phyloP scores from a whole-genome alignment of 2,888 invertebrate species.

The Sicus ferrugineus region DNA sequence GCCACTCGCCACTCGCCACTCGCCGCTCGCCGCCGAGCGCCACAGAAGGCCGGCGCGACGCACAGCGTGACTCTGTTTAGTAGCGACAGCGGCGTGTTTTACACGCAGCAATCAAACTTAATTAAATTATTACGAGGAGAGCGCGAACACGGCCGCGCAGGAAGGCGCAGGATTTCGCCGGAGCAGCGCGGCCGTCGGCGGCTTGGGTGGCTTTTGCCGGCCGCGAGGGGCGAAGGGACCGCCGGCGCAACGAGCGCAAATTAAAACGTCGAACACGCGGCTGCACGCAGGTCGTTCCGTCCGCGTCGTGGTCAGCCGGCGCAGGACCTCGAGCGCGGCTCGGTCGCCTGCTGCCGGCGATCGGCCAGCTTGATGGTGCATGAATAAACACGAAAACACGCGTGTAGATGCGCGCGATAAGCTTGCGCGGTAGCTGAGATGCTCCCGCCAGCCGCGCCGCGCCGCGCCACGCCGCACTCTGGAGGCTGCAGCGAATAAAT shows the following conservation, averaged over 20 bases:
- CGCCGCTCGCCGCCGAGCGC: no score
- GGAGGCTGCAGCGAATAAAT: constrained; percentile 49
- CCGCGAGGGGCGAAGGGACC: background rate
- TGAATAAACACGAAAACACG: constrained; percentile 63
- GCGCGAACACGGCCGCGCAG: background rate
- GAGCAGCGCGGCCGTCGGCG: background rate
- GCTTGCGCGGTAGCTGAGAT: constrained; percentile 33
- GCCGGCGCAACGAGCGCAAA: constrained; percentile 13
- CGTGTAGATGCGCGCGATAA: constrained; percentile 56
- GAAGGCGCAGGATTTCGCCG: background rate
- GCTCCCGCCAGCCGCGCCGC: constrained; percentile 10
- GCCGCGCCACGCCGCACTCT: constrained; percentile 3
- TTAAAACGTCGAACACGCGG: constrained; percentile 39
- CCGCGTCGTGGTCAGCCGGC: constrained; percentile 24
- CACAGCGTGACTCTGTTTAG: constrained; percentile 29
- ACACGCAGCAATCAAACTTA: constrained; percentile 37
- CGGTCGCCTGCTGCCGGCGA: constrained; percentile 54
- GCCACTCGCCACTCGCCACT: background rate
- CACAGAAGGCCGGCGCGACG: no score
- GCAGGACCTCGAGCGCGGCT: background rate
- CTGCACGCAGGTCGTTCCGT: constrained; percentile 38
- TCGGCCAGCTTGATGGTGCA: constrained; percentile 60
- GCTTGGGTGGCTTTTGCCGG: constrained; percentile 12
- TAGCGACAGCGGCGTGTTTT: constrained; percentile 34
- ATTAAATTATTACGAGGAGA: constrained; percentile 34